phyloP scores from a whole-genome alignment of 1,140 invertebrate species.

The Zaprionus vittiger region DNA sequence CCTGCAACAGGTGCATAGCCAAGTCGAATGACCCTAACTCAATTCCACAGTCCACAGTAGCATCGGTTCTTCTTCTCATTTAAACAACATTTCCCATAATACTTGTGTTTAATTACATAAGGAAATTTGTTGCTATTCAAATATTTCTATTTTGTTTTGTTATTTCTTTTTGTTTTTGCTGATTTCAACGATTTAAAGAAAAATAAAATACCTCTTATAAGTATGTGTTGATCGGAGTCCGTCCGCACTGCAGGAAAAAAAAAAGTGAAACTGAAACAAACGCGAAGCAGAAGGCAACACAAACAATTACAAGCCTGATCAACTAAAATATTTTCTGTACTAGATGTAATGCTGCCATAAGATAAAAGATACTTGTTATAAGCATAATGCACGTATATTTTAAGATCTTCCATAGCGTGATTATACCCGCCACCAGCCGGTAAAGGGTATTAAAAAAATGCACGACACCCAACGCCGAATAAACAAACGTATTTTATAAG shows the following conservation, averaged over 20 bases:
- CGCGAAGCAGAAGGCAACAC: slow-evolving; percentile 13
- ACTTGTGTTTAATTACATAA: background rate
- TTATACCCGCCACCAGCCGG: background rate
- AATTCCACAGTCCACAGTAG: background rate
- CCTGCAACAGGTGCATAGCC: slow-evolving; percentile 4
- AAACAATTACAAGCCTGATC: background rate
- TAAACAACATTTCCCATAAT: background rate
- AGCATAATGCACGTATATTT: background rate
- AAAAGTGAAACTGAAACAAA: slow-evolving; percentile 33
- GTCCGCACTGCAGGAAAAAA: background rate
- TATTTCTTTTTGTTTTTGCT: background rate
- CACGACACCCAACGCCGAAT: slow-evolving; percentile 55
- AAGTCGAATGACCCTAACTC: background rate
- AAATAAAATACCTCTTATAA: slow-evolving; percentile 23
- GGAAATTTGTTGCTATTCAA: slow-evolving; percentile 5
- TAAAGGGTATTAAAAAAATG: slow-evolving; percentile 30
- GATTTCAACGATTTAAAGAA: slow-evolving; percentile 15
- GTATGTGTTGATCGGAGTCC: slow-evolving; percentile 20
- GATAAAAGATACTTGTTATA: no score
- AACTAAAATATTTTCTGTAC: background rate
- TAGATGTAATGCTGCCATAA: background rate
- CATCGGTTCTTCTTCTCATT: background rate
- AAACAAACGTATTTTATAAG: slow-evolving; percentile 70
- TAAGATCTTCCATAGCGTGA: background rate
- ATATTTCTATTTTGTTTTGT: slow-evolving; percentile 6